Base-by-base conservation (phyloP, 2,113 vertebrate species). In the human region DNA sequence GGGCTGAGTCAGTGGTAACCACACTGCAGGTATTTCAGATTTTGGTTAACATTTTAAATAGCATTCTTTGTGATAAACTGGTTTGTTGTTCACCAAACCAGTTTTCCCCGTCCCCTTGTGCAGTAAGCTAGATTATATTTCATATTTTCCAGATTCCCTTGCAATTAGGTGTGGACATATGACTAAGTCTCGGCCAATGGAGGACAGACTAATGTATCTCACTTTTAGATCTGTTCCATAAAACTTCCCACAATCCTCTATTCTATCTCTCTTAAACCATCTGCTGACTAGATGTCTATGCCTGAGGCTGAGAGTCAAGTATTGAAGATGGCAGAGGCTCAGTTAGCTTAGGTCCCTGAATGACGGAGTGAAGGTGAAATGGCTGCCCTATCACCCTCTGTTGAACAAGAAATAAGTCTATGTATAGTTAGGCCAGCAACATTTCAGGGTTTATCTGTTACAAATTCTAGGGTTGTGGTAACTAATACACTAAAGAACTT, bases 21-120 rank as follows among this genome's bases (percentile, higher is more conserved):
- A 38, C 23, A 22, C 0, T 1, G 43, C 17, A 57, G 59, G 20
- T 43, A 18, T 93, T 96, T 81, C 32, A 25, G n/a, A 66, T 35
- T 94, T 95, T 94, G 73, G 35, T 64, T 72, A 89, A 38, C 32
- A 72, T 38, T 92, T 91, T 64, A 87, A 92, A 87, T 30, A 81
- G 13, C 72, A 50, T 8, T 59, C 14, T 50, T 40, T 87, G 45
- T 78, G 75, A 8, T 27, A 50, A 35, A 35, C 23, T 57, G 50
- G n/a, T 27, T 95, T 70, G 40, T 20, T 68, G 8, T 72, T 78
- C 23, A 66, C n/a, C 52, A 80, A 52, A 11, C 8, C 32, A 32
- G 35, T 52, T n/a, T 43, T 7, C 27, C 17, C 30, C 5, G 25
- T 55, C 18, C 1, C 52, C 17, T 6, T 73, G 16, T 59, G 32